Evolutionary conservation across 2,113 vertebrate genomes (phyloP).

Genomic region (Sylvilagus bachmani): DNA sequence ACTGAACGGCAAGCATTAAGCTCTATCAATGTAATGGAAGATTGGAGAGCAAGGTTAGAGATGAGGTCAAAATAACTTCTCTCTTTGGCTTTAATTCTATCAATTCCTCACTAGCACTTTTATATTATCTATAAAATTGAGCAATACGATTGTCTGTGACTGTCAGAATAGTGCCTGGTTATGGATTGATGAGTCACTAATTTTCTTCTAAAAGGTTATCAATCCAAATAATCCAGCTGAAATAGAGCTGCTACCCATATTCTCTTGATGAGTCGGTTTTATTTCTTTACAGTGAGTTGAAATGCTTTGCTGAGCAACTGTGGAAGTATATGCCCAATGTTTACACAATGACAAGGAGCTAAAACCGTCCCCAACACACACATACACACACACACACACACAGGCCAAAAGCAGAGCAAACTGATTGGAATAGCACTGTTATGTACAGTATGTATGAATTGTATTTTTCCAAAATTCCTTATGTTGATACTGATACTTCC

Average conservation of each 20-base stretch:
- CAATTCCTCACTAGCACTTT: not conserved
- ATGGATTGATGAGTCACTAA: not conserved
- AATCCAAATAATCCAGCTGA: not conserved
- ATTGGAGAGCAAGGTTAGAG: not conserved
- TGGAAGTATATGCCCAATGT: not conserved
- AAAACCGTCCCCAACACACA: not conserved
- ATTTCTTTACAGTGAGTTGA: not conserved
- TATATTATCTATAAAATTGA: not conserved
- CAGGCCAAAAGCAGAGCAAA: not conserved
- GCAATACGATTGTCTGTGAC: not conserved
- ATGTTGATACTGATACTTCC: not conserved
- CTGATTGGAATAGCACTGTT: not conserved
- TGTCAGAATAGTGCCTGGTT: not conserved
- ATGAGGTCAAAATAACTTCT: not conserved
- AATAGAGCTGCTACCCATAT: not conserved
- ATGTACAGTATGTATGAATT: not conserved
- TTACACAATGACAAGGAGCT: not conserved
- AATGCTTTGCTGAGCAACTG: not conserved
- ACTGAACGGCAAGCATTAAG: not conserved
- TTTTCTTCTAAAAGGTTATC: not conserved
- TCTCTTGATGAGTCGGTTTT: not conserved
- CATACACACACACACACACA: not conserved
- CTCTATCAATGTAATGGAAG: not conserved
- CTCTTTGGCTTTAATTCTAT: not conserved
- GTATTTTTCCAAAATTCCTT: not conserved